These are phyloP conservation scores for Cercopithecus diana DNA, from an alignment of 2,797 vertebrate genomes.

Conservation along the genomic window DNA sequence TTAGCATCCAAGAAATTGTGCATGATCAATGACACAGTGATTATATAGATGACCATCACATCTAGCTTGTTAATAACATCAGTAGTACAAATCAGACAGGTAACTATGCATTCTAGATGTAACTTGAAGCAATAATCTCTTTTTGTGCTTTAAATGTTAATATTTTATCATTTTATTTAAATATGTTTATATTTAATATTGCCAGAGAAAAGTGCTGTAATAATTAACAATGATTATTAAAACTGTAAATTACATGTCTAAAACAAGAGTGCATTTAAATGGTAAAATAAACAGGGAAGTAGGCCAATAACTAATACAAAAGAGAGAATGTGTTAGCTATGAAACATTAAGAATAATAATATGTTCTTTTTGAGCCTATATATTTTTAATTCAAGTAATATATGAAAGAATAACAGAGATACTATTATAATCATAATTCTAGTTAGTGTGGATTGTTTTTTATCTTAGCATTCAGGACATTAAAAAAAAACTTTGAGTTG, in stretches of 20 bases:
- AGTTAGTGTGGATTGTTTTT: neutral
- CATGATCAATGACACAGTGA: neutral
- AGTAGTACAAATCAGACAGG: neutral
- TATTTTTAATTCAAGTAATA: conserved; percentile 45
- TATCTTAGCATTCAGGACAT: conserved; percentile 24
- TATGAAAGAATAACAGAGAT: neutral
- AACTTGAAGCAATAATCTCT: neutral
- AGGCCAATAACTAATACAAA: conserved; percentile 11
- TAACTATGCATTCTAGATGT: neutral
- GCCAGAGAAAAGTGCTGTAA: neutral
- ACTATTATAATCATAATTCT: neutral
- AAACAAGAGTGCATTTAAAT: neutral
- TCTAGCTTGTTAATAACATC: neutral
- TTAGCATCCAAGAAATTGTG: neutral
- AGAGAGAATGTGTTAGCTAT: neutral
- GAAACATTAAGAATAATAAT: neutral
- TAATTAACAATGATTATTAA: conserved; percentile 20
- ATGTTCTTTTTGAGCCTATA: conserved; percentile 18
- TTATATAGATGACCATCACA: neutral
- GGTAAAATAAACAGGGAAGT: conserved; percentile 21
- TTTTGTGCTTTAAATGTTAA: neutral
- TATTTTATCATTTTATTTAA: conserved; percentile 9
- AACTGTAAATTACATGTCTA: neutral
- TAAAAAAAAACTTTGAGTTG: conserved; percentile 8
- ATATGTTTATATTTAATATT: conserved; percentile 21